phyloP scores from a whole-genome alignment of 2,113 vertebrate species.

The Hoplias malabaricus region DNA sequence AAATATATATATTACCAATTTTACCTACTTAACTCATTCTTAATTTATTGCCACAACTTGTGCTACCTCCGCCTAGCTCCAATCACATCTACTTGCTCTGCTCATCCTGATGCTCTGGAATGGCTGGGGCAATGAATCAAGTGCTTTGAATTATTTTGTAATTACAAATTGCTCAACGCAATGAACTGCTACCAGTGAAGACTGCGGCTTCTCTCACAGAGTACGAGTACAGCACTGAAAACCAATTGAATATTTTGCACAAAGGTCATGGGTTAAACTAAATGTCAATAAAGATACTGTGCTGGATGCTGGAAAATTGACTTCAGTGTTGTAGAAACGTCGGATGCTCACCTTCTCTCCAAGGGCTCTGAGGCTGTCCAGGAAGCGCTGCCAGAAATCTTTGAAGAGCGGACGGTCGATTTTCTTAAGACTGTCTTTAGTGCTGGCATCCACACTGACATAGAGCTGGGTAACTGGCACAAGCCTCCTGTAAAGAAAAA shows the following conservation, averaged over 20 bases:
- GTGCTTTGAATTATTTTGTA: too few species aligned
- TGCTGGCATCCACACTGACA: conserved; percentile 94
- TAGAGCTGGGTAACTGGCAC: conserved; percentile 93
- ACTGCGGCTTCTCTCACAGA: background rate
- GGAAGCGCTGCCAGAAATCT: conserved; percentile 95
- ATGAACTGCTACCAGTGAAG: too few species aligned
- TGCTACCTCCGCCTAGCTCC: too few species aligned
- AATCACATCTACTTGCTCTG: too few species aligned
- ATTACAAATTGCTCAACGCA: too few species aligned
- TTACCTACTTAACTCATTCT: too few species aligned
- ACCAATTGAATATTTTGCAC: background rate
- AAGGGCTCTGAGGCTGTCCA: conserved; percentile 88
- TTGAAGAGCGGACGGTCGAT: conserved; percentile 96
- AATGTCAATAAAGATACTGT: background rate
- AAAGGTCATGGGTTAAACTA: background rate
- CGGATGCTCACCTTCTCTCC: conserved; percentile 84
- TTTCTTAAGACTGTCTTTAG: conserved; percentile 88
- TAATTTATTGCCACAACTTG: too few species aligned
- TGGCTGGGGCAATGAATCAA: too few species aligned
- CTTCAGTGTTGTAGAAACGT: background rate
- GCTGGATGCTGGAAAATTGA: background rate
- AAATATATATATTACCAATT: too few species aligned
- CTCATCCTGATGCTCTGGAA: too few species aligned
- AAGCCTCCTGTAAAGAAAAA: conserved; percentile 75
- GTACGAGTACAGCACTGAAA: background rate